Conservation (phyloP, 2,888 invertebrate species). For the Mystacides longicornis region DNA sequence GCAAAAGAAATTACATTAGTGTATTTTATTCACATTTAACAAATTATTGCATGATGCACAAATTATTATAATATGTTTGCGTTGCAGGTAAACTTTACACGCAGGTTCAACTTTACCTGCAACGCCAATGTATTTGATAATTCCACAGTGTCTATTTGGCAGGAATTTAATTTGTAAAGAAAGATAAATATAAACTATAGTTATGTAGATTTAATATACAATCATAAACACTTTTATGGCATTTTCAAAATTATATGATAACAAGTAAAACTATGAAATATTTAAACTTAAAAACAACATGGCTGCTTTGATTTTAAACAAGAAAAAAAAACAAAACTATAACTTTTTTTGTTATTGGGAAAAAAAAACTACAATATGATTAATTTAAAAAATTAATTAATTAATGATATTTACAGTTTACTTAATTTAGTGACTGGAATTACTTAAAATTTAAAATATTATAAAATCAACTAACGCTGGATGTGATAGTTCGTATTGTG, state of each 20-base stretch:
- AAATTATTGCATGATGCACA: constrained; percentile 19
- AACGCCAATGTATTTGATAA: no score
- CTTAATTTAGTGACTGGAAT: constrained; percentile 22
- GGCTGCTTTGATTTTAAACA: constrained; percentile 14
- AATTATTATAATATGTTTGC: no score
- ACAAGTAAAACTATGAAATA: constrained; percentile 15
- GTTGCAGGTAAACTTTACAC: no score
- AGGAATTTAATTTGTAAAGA: constrained; percentile 19
- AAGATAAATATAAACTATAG: constrained; percentile 5
- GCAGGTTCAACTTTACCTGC: no score
- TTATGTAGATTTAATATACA: background rate
- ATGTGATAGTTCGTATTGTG: constrained; percentile 11
- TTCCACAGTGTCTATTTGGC: constrained; percentile 21
- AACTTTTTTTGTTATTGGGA: constrained; percentile 6
- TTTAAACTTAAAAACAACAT: constrained; percentile 18
- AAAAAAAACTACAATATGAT: constrained; percentile 15
- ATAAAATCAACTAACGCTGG: constrained; percentile 6
- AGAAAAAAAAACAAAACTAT: no score
- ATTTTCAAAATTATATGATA: constrained; percentile 17
- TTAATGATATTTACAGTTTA: constrained; percentile 16
- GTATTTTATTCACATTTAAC: constrained; percentile 17
- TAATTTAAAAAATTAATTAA: constrained; percentile 9
- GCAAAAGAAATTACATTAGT: no score
- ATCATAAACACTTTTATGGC: constrained; percentile 18
- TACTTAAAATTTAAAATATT: constrained; percentile 12